A percentile compares a stretch with the other conserved stretches of the same genome.
Evolutionary conservation across 2,797 vertebrate genomes (phyloP).

Genomic region (Odontamblyopus lacepedii): DNA sequence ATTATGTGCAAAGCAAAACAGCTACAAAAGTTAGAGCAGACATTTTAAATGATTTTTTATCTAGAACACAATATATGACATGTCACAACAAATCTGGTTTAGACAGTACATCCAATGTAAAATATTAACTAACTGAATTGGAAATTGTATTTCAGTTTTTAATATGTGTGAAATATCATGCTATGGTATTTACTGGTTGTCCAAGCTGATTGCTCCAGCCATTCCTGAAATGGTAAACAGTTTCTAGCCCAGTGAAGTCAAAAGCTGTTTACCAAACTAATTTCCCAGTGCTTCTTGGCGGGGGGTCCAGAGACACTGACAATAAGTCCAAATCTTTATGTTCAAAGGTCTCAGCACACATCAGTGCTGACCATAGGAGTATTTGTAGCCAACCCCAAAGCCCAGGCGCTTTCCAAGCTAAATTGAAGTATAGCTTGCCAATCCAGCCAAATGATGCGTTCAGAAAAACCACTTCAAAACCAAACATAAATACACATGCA

Average conservation of each 20-base stretch:
- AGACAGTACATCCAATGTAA: neutral
- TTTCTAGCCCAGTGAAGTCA: slow-evolving; percentile 9
- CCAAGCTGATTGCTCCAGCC: neutral
- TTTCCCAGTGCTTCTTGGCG: slow-evolving; percentile 37
- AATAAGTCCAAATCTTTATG: slow-evolving; percentile 53
- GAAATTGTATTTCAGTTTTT: neutral
- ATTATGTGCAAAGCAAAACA: slow-evolving; percentile 21
- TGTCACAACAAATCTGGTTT: neutral
- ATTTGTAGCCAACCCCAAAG: slow-evolving; percentile 57
- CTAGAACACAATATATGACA: neutral
- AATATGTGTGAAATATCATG: neutral
- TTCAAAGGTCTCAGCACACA: slow-evolving; percentile 66
- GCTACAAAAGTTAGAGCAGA: slow-evolving; percentile 20
- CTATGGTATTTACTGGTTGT: too few species aligned
- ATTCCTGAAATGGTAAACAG: neutral
- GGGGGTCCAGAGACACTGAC: slow-evolving; percentile 11
- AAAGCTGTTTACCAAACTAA: slow-evolving; percentile 8
- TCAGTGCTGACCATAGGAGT: slow-evolving; percentile 64
- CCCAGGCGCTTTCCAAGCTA: slow-evolving; percentile 67
- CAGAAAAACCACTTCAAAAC: slow-evolving; percentile 77
- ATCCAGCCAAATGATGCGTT: slow-evolving; percentile 76
- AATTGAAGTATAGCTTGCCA: slow-evolving; percentile 74
- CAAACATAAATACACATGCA: slow-evolving; percentile 69
- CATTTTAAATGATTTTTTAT: neutral
- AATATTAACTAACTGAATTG: neutral